These are phyloP conservation scores for Panthera uncia DNA, from an alignment of 2,113 vertebrate species.

Conservation along the genomic window DNA sequence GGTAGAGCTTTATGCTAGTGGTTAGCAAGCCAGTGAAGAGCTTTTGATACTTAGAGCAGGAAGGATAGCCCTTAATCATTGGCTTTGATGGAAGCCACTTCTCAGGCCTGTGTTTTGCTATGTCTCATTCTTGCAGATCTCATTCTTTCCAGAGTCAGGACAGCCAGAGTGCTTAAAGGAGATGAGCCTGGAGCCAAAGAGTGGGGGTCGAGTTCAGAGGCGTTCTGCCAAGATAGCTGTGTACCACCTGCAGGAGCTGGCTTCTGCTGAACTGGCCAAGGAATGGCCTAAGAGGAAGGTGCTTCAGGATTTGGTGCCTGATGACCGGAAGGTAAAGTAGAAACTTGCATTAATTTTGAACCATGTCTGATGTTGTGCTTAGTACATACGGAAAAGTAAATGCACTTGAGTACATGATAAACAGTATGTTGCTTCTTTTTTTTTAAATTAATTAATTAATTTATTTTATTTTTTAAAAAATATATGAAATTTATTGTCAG, in stretches of 20 bases:
- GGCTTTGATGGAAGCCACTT: conserved; percentile 16
- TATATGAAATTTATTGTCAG: too few relatives aligned
- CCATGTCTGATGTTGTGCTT: background rate
- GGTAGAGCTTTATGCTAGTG: background rate
- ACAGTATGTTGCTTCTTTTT: background rate
- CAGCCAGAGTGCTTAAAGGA: conserved; percentile 85
- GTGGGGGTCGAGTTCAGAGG: conserved; percentile 89
- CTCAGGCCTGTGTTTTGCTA: background rate
- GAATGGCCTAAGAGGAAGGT: conserved; percentile 98
- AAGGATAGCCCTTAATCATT: background rate
- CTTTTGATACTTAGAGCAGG: background rate
- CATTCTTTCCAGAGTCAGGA: conserved; percentile 83
- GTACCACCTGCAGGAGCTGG: conserved; percentile 94
- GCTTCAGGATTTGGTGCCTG: conserved; percentile 94
- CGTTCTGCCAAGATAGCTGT: conserved; percentile 94
- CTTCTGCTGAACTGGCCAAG: conserved; percentile 92
- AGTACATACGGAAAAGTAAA: background rate
- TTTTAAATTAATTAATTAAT: too few relatives aligned
- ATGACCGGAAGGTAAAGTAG: conserved; percentile 88
- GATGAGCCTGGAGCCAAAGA: conserved; percentile 82
- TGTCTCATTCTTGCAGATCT: conserved; percentile 76
- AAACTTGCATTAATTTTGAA: background rate
- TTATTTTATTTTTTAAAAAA: too few relatives aligned
- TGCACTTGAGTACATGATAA: background rate
- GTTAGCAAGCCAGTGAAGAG: background rate